phyloP scores from a whole-genome alignment of 1,140 invertebrate genomes.

The Zaprionus vittiger region DNA sequence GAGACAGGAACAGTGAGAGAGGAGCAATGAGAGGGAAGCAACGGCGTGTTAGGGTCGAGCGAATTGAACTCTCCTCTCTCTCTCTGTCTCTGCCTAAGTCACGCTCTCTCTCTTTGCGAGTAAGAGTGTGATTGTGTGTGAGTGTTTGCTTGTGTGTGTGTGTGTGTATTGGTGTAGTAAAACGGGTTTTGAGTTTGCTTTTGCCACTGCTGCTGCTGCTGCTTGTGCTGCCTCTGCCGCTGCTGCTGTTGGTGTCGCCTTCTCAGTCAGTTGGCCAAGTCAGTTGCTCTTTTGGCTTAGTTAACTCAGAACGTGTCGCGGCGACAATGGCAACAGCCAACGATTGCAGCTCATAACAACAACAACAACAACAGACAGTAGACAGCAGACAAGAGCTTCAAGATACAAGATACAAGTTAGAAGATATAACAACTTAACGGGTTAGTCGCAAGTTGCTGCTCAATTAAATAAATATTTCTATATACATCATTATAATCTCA shows the following conservation, averaged over 20 bases:
- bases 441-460: slow-evolving; percentile 3
- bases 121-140: background rate
- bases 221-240: slow-evolving; percentile 34
- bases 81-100: slow-evolving; percentile 12
- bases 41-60: slow-evolving; percentile 60
- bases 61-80: slow-evolving; percentile 24
- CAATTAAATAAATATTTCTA: slow-evolving; percentile 1
- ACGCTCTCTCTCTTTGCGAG: slow-evolving; percentile 10
- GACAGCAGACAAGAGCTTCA: slow-evolving; percentile 31
- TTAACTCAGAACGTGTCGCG: slow-evolving; percentile 77
- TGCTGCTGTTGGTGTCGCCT: slow-evolving; percentile 57
- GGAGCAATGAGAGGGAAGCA: slow-evolving; percentile 1
- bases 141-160: slow-evolving; percentile 16
- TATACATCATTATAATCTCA: background rate
- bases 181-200: slow-evolving; percentile 79
- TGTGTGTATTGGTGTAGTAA: slow-evolving; percentile 57
- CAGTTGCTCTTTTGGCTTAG: slow-evolving; percentile 81
- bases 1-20: slow-evolving; percentile 12
- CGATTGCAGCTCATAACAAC: slow-evolving; percentile 66
- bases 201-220: slow-evolving; percentile 47
- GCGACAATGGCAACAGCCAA: slow-evolving; percentile 62
- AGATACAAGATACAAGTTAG: slow-evolving; percentile 9
- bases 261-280: slow-evolving; percentile 75
- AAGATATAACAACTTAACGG: slow-evolving; percentile 1
- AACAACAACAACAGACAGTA: slow-evolving; percentile 39